Conservation (phyloP, 2,797 vertebrate genomes). For the Chaetophractus vellerosus region DNA sequence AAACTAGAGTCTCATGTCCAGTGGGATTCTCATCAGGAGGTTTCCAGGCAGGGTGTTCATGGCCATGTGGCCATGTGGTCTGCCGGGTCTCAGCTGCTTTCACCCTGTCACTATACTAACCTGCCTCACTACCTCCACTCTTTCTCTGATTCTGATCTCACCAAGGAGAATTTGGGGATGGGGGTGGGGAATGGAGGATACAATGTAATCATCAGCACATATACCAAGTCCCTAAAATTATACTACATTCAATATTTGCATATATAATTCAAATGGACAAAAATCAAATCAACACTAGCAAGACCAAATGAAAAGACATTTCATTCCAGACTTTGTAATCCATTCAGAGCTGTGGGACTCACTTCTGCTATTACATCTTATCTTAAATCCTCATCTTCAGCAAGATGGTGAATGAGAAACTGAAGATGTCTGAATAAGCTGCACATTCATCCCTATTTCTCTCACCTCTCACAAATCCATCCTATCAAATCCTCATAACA, state of each 20-base stretch:
- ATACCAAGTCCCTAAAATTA: slow-evolving; percentile 5
- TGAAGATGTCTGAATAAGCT: background rate
- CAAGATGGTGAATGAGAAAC: background rate
- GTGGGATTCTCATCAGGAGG: no score
- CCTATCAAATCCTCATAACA: background rate
- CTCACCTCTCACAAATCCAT: slow-evolving; percentile 29
- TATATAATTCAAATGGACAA: background rate
- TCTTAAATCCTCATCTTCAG: background rate
- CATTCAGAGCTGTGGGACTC: background rate
- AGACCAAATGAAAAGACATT: background rate
- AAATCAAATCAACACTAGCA: slow-evolving; percentile 45
- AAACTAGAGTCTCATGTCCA: no score
- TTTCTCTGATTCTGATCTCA: background rate
- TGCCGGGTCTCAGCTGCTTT: no score
- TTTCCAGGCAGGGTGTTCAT: no score
- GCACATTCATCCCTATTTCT: background rate
- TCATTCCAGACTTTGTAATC: background rate
- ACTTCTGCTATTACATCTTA: background rate
- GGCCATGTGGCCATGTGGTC: no score
- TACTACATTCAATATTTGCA: background rate
- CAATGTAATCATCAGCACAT: background rate
- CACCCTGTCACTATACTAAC: no score
- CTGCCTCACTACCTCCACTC: no score
- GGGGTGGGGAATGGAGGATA: background rate
- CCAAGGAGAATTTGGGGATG: background rate